phyloP scores from a whole-genome alignment of 2,113 vertebrate genomes.

The Psilopogon haemacephalus region DNA sequence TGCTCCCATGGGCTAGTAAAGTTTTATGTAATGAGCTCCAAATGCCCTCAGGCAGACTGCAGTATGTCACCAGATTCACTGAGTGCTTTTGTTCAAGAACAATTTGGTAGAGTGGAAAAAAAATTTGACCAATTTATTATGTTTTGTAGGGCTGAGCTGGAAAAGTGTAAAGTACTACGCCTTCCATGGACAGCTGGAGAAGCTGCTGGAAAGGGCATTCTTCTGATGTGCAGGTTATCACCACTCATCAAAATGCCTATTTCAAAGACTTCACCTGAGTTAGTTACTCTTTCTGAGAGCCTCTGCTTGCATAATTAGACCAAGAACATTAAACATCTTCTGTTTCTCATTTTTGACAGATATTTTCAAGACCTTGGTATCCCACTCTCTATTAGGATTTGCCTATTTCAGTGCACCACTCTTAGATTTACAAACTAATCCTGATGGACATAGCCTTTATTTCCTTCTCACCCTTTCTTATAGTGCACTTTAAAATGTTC shows the following conservation, averaged over 20 bases:
- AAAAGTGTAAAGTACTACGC: not conserved
- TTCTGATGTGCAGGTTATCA: not conserved
- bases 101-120: not conserved
- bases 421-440: not conserved
- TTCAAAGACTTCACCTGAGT: not conserved
- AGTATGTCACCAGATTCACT: constrained; percentile 4
- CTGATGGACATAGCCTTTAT: not conserved
- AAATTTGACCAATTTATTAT: not conserved
- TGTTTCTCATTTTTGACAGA: not conserved
- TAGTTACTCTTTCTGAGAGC: not conserved
- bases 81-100: not conserved
- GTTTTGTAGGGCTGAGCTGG: not conserved
- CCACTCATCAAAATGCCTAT: not conserved
- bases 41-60: constrained; percentile 35
- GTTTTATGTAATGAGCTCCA: constrained; percentile 12
- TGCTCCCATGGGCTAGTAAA: not conserved
- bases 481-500: not conserved
- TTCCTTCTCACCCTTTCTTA: not conserved
- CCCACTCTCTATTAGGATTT: not conserved
- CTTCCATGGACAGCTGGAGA: not conserved
- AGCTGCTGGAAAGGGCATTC: not conserved
- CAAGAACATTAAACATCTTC: not conserved
- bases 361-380: not conserved
- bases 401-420: not conserved
- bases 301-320: not conserved